Evolutionary conservation across 2,888 invertebrate species (phyloP), one percentile per base, ranked within the genome.

Genomic region (Melitaea athalia): DNA sequence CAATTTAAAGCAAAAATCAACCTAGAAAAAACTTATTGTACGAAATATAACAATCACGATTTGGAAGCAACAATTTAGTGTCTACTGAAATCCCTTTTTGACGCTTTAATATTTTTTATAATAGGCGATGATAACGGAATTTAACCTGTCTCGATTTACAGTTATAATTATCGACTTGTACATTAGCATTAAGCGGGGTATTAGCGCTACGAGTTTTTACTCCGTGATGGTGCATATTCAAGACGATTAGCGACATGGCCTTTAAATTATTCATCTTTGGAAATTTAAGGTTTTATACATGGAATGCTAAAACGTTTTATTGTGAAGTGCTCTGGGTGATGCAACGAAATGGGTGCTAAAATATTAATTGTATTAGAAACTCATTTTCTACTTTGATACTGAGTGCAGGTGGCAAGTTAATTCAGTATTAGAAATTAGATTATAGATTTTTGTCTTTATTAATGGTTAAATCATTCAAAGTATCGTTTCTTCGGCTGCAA

Each of bases 141-240:
- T 57, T 53, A 72, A 67, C 67, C 59, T 62, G 69, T 73, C 62
- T 65, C 42, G 59, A 63, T 68, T 67, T 69, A 69, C 73, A 71
- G 73, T 71, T 74, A 69, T 66, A 70, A 73, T 69, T 69, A 74
- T 70, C 62, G 59, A 38, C 62, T 68, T 69, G 47, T 62, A 62
- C 64, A 60, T 68, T 60, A 71, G 66, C 64, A 60, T 68, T 60
- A 71, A 68, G 81, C 82, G 77, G 66, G 73, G 79, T 84, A 79
- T 88, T 87, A 88, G 76, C 75, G 79, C 76, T 73, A 70, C 76
- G 65, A 77, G 77, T 76, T 79, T 75, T 70, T 68, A 78, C 77
- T 84, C 75, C 90, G 89, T 90, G 90, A 81, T 85, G 84, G 76
- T 79, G 91, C 90, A 90, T 90, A 87, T 85, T 79, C 74, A 76